Evolutionary conservation across 2,888 invertebrate genomes (phyloP).

Genomic region (Silvanus unidentatus): DNA sequence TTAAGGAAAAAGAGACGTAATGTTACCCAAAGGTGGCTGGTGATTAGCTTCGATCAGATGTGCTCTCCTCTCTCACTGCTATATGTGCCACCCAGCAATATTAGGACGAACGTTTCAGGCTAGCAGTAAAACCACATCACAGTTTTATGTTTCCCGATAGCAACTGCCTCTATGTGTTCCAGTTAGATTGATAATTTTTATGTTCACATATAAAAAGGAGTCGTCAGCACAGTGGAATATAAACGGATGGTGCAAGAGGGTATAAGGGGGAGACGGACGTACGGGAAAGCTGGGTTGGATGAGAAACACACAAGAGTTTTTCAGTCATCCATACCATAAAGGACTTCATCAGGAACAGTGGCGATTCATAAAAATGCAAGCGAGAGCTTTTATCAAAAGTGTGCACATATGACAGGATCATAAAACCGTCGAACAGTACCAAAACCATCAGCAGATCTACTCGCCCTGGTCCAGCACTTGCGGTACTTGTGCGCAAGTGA

Average conservation of each 20-base stretch:
- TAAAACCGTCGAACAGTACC: slow-evolving; percentile 27
- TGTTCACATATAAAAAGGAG: slow-evolving; percentile 35
- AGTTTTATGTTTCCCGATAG: slow-evolving; percentile 33
- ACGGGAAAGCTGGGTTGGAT: too few species aligned
- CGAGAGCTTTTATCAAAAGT: slow-evolving; percentile 29
- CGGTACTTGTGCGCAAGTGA: too few species aligned
- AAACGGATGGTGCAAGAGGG: too few species aligned
- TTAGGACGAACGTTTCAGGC: slow-evolving; percentile 1
- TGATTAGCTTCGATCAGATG: slow-evolving; percentile 14
- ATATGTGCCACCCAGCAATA: slow-evolving; percentile 1
- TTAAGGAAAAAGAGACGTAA: slow-evolving; percentile 5
- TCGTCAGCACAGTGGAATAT: slow-evolving; percentile 17
- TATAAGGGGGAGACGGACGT: too few species aligned
- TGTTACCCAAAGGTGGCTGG: slow-evolving; percentile 11
- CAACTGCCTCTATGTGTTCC: slow-evolving; percentile 32
- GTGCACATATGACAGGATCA: slow-evolving; percentile 24
- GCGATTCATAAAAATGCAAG: slow-evolving; percentile 32
- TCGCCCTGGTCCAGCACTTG: too few species aligned
- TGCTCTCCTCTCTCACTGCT: too few species aligned
- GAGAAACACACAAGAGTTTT: slow-evolving; percentile 13
- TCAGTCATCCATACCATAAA: slow-evolving; percentile 26
- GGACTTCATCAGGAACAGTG: slow-evolving; percentile 31
- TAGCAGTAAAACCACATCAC: slow-evolving; percentile 26
- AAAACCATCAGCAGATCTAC: too few species aligned
- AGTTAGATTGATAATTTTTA: slow-evolving; percentile 42